Percentiles rank a stretch among this genome's conserved stretches.
phyloP scores from a whole-genome alignment of 2,888 invertebrate species.

The Callinectes sapidus region DNA sequence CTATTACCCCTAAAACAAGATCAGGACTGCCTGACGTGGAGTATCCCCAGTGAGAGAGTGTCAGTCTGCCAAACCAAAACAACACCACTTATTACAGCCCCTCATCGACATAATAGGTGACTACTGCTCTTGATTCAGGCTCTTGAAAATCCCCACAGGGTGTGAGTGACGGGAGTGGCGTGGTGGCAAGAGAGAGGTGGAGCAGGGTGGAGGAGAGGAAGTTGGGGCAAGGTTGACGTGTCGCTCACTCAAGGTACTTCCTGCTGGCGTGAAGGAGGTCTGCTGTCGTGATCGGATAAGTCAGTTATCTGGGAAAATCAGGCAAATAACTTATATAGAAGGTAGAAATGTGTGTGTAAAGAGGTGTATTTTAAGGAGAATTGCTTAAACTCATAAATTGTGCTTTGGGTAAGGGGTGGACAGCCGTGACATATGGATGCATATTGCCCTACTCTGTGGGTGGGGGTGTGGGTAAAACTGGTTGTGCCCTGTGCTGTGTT shows the following conservation, averaged over 20 bases:
- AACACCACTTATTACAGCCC: not conserved
- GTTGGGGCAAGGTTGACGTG: constrained; percentile 21
- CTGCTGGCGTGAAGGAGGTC: not conserved
- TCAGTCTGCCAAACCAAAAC: not conserved
- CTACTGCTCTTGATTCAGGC: not conserved
- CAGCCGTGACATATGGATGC: no score
- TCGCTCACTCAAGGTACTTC: not conserved
- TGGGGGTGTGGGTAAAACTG: not conserved
- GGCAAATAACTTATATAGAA: no score
- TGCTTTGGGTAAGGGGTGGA: no score
- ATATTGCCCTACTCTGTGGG: not conserved
- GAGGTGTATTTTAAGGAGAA: no score
- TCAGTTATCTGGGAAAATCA: no score
- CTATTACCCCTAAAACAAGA: not conserved
- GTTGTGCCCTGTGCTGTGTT: not conserved
- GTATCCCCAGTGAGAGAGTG: not conserved
- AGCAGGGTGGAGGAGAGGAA: not conserved
- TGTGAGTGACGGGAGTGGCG: not conserved
- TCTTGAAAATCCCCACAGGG: not conserved
- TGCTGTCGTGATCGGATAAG: no score
- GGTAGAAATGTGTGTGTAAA: no score
- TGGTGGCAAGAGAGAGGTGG: not conserved
- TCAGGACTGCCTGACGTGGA: not conserved
- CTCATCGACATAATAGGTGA: not conserved
- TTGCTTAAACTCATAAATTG: no score